These are phyloP conservation scores for Podocnemis expansa DNA, from an alignment of 2,113 vertebrate species.

Conservation along the genomic window DNA sequence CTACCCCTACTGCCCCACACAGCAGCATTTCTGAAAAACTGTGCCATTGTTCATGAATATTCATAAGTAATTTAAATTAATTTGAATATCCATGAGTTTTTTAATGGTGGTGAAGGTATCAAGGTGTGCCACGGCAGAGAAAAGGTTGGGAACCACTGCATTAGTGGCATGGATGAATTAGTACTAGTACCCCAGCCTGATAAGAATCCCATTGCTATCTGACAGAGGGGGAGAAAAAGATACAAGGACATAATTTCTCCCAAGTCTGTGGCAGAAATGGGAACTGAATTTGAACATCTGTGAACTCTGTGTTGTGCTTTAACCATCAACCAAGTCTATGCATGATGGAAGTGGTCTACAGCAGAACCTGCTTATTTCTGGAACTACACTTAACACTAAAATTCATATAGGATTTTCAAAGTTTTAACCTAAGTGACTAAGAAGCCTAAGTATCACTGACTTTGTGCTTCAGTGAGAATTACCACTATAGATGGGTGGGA, in stretches of 20 bases:
- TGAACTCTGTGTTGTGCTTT: neutral
- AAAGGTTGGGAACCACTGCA: no score
- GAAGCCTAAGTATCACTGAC: neutral
- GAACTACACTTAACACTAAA: neutral
- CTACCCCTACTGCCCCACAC: no score
- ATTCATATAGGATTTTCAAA: neutral
- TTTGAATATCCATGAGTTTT: no score
- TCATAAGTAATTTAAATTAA: no score
- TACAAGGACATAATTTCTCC: neutral
- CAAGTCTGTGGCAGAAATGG: neutral
- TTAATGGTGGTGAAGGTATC: no score
- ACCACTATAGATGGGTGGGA: no score
- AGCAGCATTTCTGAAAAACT: no score
- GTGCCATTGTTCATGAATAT: no score
- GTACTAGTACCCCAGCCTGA: neutral
- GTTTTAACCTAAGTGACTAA: neutral
- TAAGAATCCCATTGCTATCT: neutral
- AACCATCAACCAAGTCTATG: neutral
- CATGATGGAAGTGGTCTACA: neutral
- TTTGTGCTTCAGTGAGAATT: neutral
- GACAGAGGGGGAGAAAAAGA: neutral
- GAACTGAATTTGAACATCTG: neutral
- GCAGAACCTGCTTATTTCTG: neutral
- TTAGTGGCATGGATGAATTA: neutral
- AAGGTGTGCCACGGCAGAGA: no score